Evolutionary conservation across 2,888 invertebrate species (phyloP).

Genomic region (Agonopterix heracliana): DNA sequence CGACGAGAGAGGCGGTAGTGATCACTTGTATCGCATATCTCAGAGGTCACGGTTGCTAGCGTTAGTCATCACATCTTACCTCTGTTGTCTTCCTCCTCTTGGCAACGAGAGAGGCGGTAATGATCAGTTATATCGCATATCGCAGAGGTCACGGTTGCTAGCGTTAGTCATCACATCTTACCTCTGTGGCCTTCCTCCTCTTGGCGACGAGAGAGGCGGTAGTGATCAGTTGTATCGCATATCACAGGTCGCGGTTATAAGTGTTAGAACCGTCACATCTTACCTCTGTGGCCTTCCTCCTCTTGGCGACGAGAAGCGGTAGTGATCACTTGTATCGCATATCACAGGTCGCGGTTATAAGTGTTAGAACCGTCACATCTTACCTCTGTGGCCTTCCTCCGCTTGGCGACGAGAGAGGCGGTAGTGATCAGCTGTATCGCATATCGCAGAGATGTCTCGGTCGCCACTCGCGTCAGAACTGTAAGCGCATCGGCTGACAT

Average conservation of each 20-base stretch:
- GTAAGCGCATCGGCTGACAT: conserved; percentile 93
- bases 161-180: too few species aligned
- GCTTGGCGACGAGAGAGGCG: conserved; percentile 93
- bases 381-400: conserved; percentile 91
- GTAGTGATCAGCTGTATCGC: conserved; percentile 98
- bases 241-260: background rate
- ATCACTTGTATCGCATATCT: conserved; percentile 48
- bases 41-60: conserved; percentile 35
- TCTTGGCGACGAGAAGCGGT: too few species aligned
- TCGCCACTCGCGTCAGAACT: conserved; percentile 93
- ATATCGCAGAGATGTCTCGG: conserved; percentile 95
- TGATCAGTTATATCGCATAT: conserved; percentile 98
- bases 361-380: background rate
- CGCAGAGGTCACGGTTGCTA: conserved; percentile 49
- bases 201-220: too few species aligned
- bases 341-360: conserved; percentile 36
- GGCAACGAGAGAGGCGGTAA: conserved; percentile 94
- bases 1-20: conserved; percentile 31
- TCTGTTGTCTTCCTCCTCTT: conserved; percentile 90
- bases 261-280: too few species aligned
- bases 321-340: too few species aligned
- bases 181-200: too few species aligned
- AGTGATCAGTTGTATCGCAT: too few species aligned
- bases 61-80: conserved; percentile 50
- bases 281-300: too few species aligned